Base-by-base conservation (phyloP, 2,888 invertebrate species). In the Tetrapedia diversipes region DNA sequence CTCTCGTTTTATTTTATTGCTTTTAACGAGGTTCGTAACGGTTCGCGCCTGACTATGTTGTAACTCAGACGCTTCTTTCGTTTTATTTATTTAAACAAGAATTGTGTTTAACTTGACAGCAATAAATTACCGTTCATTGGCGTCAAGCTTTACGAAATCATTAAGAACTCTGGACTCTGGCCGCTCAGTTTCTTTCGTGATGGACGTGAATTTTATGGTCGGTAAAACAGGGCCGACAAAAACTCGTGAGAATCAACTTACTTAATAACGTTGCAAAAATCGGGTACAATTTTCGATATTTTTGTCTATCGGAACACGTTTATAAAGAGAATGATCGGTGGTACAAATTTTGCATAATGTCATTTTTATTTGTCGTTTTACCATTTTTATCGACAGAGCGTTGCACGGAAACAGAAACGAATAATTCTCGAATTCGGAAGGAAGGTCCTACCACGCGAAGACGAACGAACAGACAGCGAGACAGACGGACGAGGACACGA, bases 401-500 rank as follows among this genome's bases (percentile, higher is more conserved):
- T 64, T 65, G 51, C 69, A 79, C 77, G 79, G 51, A 65, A 79
- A 79, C 63, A n/a, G 41, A n/a, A 14, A 6, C 8, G 37, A n/a
- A n/a, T n/a, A n/a, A n/a, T n/a, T 56, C 60, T 39, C 60, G 53
- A 41, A 69, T 57, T 51, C 47, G 43, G 43, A 43, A 77, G 67
- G 32, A 37, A 41, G 41, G 27, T 29, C 22, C 7, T 43, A 19
- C n/a, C n/a, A n/a, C n/a, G n/a, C 51, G 19, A 11, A 54, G 47
- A 59, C 61, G 14, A 43, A 63, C 64, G 32, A 72, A 49, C 59
- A 53, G 72, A 54, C 63, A 67, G 45, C 8, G 49, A 60, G 67
- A 71, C 73, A 47, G 73, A 74, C 68, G 34, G 27, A 54, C 66
- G 71, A 67, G 68, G 65, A 78, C 69, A 64, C 77, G 81, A 84